Conservation (phyloP, 1,140 invertebrate species). For the Proctacanthus coquilletti region DNA sequence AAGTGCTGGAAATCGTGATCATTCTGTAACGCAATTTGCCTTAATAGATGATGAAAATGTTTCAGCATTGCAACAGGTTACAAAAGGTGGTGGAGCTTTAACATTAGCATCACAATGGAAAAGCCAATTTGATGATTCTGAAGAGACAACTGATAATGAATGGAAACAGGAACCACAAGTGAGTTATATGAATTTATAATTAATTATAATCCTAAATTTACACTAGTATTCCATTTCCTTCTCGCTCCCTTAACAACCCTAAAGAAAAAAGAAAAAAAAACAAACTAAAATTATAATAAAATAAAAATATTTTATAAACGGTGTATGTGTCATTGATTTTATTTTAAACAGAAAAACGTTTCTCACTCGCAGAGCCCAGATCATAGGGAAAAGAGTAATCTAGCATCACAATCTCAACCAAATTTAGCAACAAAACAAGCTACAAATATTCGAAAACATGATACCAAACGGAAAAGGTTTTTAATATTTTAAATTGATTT, state of each 20-base stretch:
- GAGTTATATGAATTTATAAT: constrained; percentile 3
- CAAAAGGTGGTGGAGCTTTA: constrained; percentile 53
- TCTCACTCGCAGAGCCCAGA: constrained; percentile 9
- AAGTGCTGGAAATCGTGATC: constrained; percentile 35
- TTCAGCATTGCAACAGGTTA: constrained; percentile 70
- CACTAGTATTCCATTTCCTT: too few species aligned
- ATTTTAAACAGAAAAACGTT: too few species aligned
- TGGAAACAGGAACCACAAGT: constrained; percentile 61
- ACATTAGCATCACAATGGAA: constrained; percentile 86
- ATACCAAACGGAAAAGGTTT: constrained; percentile 3
- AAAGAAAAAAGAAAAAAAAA: too few species aligned
- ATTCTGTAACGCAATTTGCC: constrained; percentile 66
- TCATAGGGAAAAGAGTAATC: constrained; percentile 12
- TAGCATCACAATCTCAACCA: constrained; percentile 22
- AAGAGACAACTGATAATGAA: constrained; percentile 80
- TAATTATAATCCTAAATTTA: too few species aligned
- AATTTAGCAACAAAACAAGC: constrained; percentile 6
- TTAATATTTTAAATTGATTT: constrained; percentile 1
- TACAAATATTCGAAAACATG: neutral
- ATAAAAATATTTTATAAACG: neutral
- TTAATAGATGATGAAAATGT: constrained; percentile 87
- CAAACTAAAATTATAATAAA: neutral
- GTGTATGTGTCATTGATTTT: too few species aligned
- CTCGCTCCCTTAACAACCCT: too few species aligned
- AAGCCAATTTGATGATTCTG: constrained; percentile 85